These are phyloP conservation scores for Crepidodera aurea DNA, from an alignment of 2,888 invertebrate genomes.

Conservation along the genomic window DNA sequence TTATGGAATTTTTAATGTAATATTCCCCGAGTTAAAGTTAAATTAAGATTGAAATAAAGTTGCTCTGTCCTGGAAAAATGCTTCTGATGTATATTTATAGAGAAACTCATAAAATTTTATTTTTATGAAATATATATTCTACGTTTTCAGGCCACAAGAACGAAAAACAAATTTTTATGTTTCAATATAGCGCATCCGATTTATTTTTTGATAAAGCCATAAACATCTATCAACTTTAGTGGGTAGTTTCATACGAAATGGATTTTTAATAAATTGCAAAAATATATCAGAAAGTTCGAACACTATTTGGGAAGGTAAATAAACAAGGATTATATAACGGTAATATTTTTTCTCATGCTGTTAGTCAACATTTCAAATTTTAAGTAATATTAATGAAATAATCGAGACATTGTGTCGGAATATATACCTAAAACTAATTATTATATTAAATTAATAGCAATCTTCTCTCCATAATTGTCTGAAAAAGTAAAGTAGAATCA, in stretches of 20 bases:
- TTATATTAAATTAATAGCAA: too few relatives aligned
- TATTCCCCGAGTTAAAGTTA: too few relatives aligned
- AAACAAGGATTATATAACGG: too few relatives aligned
- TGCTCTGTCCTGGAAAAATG: background rate
- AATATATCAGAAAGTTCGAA: slow-evolving; percentile 2
- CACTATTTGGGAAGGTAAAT: background rate
- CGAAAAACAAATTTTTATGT: slow-evolving; percentile 7
- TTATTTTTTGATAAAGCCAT: background rate
- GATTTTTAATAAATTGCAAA: slow-evolving; percentile 10
- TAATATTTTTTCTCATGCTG: too few relatives aligned
- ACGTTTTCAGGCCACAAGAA: background rate
- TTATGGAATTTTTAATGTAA: too few relatives aligned
- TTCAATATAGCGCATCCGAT: background rate
- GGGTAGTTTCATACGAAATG: slow-evolving; percentile 3
- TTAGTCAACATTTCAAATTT: too few relatives aligned
- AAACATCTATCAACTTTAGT: slow-evolving; percentile 8
- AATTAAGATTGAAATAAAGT: background rate
- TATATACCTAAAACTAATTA: too few relatives aligned
- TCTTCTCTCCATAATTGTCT: too few relatives aligned
- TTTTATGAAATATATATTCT: background rate
- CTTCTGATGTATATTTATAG: background rate
- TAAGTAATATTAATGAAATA: too few relatives aligned
- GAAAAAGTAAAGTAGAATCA: too few relatives aligned
- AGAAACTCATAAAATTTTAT: background rate
- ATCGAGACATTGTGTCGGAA: too few relatives aligned